phyloP scores from a whole-genome alignment of 2,797 vertebrate species.

The Lepilemur ruficaudatus region DNA sequence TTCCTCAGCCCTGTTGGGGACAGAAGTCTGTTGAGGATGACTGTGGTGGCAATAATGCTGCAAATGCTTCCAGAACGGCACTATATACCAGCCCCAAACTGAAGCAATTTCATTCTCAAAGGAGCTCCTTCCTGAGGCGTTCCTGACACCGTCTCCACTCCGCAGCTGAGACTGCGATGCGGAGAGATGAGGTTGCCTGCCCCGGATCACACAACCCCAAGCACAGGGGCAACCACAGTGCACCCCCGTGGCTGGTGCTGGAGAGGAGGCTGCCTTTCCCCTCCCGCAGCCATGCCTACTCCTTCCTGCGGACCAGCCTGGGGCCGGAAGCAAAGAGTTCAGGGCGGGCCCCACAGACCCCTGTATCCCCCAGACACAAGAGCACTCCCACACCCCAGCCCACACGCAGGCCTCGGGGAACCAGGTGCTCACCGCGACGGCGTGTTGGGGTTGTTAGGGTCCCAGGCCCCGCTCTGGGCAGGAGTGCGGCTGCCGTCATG shows the following conservation, averaged over 20 bases:
- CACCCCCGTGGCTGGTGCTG: too few relatives aligned
- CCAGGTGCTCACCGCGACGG: slow-evolving; percentile 89
- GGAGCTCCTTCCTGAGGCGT: neutral
- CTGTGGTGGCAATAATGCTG: neutral
- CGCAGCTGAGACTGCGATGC: neutral
- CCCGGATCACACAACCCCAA: neutral
- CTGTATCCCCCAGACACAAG: neutral
- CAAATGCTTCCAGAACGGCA: neutral
- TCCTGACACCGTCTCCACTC: neutral
- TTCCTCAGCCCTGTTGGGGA: slow-evolving; percentile 89
- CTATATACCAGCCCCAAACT: neutral
- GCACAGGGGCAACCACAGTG: too few relatives aligned
- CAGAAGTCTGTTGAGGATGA: neutral
- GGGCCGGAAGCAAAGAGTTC: neutral
- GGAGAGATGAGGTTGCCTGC: neutral
- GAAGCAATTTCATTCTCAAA: neutral
- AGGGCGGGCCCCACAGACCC: neutral
- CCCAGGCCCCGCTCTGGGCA: slow-evolving; percentile 96
- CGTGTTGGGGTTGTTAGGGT: slow-evolving; percentile 96
- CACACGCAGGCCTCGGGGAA: neutral
- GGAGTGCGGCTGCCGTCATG: slow-evolving; percentile 97
- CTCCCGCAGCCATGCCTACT: neutral
- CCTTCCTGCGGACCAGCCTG: neutral
- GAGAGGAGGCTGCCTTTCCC: neutral
- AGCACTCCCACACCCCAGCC: neutral